Conservation (phyloP, 2,888 invertebrate genomes). For the Steromphala cineraria region DNA sequence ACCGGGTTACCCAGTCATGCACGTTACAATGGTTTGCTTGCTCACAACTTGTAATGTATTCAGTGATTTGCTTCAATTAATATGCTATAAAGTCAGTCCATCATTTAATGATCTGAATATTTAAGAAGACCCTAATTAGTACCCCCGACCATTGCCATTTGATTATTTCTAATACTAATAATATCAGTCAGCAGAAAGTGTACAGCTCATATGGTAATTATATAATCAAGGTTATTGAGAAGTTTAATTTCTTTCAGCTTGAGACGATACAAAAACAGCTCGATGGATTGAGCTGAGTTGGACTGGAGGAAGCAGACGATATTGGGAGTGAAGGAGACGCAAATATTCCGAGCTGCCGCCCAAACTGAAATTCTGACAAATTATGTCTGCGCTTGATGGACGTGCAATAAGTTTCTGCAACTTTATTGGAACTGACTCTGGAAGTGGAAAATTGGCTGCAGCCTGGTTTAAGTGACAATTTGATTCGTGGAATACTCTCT, state of each 20-base stretch:
- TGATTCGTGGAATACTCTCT: not conserved
- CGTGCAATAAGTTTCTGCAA: not conserved
- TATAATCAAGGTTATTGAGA: not conserved
- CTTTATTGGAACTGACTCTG: not conserved
- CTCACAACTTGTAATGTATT: no score
- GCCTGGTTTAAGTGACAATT: not conserved
- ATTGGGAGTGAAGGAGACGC: not conserved
- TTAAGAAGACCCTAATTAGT: no score
- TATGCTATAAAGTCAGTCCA: no score
- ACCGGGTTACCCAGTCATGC: no score
- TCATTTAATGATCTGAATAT: no score
- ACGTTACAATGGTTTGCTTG: no score
- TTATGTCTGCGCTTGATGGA: slow-evolving; percentile 22
- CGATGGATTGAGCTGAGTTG: slow-evolving; percentile 42
- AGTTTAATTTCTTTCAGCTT: slow-evolving; percentile 36
- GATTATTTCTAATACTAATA: no score
- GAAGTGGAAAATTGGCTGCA: not conserved
- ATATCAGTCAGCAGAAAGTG: no score
- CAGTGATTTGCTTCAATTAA: no score
- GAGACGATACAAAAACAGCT: slow-evolving; percentile 52
- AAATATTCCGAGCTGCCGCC: slow-evolving; percentile 20
- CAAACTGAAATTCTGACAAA: slow-evolving; percentile 9
- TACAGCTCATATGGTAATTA: no score
- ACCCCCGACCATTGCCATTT: no score
- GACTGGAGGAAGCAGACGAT: not conserved